A percentile compares a stretch with the other conserved stretches of the same genome.
phyloP scores from a whole-genome alignment of 1,140 invertebrate species.

The Saccostrea glomerata region DNA sequence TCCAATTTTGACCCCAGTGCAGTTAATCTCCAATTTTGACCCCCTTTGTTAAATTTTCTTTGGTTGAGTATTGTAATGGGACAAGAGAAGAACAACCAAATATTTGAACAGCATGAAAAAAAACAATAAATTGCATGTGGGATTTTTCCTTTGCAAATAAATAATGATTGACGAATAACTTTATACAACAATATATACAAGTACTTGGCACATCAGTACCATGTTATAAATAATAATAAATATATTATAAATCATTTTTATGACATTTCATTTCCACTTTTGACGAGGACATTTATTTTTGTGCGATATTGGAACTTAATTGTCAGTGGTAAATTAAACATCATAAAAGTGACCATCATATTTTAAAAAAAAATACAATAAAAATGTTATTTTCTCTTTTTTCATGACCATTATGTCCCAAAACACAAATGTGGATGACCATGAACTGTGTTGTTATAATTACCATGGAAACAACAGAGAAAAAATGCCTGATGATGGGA shows the following conservation, averaged over 20 bases:
- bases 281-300: background rate
- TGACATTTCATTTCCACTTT: slow-evolving; percentile 17
- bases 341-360: slow-evolving; percentile 14
- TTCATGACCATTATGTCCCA: background rate
- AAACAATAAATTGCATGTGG: slow-evolving; percentile 15
- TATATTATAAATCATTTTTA: slow-evolving; percentile 16
- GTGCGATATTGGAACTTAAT: background rate
- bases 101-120: background rate
- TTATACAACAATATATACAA: slow-evolving; percentile 33
- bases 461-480: slow-evolving; percentile 19
- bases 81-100: slow-evolving; percentile 22
- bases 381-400: background rate
- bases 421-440: slow-evolving; percentile 25
- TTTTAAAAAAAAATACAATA: background rate
- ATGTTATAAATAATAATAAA: slow-evolving; percentile 21
- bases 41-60: background rate
- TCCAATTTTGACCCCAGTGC: background rate
- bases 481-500: slow-evolving; percentile 18
- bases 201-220: background rate
- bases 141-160: slow-evolving; percentile 20
- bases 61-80: slow-evolving; percentile 31
- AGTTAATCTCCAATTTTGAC: background rate
- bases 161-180: slow-evolving; percentile 15
- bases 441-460: slow-evolving; percentile 9
- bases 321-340: background rate